These are phyloP conservation scores for Dendrolimus kikuchii DNA, from an alignment of 1,140 invertebrate genomes.

Conservation along the genomic window DNA sequence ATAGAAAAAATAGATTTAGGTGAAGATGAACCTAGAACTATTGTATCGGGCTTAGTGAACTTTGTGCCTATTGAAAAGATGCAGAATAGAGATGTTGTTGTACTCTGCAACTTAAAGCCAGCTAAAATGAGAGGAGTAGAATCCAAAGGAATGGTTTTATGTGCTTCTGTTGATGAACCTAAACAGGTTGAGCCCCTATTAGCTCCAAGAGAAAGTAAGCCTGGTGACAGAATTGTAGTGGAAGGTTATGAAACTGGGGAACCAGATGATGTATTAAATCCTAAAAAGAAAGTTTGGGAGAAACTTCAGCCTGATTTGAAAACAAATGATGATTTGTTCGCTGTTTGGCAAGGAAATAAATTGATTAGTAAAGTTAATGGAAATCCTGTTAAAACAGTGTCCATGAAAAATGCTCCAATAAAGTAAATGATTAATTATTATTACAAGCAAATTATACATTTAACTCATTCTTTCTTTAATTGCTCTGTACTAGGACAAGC, in stretches of 20 bases:
- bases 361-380: slow-evolving; percentile 80
- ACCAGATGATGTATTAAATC: slow-evolving; percentile 92
- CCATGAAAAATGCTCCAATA: slow-evolving; percentile 83
- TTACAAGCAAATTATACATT: neutral
- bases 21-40: slow-evolving; percentile 77
- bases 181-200: slow-evolving; percentile 89
- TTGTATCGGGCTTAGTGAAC: slow-evolving; percentile 85
- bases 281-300: slow-evolving; percentile 99
- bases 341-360: slow-evolving; percentile 87
- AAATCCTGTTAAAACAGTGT: slow-evolving; percentile 76
- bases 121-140: slow-evolving; percentile 93
- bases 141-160: slow-evolving; percentile 93
- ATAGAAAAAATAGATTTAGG: slow-evolving; percentile 93
- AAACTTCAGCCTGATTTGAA: slow-evolving; percentile 88
- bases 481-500: slow-evolving; percentile 2
- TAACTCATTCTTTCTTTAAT: neutral
- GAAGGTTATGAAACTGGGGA: slow-evolving; percentile 85
- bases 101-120: slow-evolving; percentile 95
- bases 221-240: slow-evolving; percentile 87
- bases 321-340: slow-evolving; percentile 82
- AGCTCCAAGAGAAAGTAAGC: slow-evolving; percentile 79
- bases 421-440: slow-evolving; percentile 72
- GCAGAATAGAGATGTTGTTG: slow-evolving; percentile 87
- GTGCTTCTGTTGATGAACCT: slow-evolving; percentile 87
- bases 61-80: slow-evolving; percentile 92